Base-by-base conservation (phyloP, 2,888 invertebrate genomes). In the Pyrrhosoma nymphula region DNA sequence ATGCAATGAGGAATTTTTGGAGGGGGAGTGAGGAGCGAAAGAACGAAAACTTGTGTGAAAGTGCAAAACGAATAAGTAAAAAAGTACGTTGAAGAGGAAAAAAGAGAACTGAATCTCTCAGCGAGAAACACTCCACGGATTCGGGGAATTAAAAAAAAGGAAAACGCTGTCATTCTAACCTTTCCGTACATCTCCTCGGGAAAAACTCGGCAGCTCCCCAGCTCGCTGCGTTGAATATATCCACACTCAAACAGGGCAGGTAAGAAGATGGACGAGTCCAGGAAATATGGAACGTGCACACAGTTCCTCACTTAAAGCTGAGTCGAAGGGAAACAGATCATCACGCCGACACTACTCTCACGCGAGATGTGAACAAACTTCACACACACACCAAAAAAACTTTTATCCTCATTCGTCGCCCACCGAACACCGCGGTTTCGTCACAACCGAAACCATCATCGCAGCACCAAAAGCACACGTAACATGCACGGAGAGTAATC, bases 111-210 rank as follows among this genome's bases (percentile, higher is more conserved):
- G 26, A 69, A 23, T 12, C 23, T 69, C 69, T 8, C 69, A 26
- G 26, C 20, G 26, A 26, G 23, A 12, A 18, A 60, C 10, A 60
- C 16, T 8, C 69, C 20, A 69, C 26, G n/a, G 3, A 69, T 2
- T 69, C 10, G 69, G 23, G 60, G 60, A 26, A 69, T 26, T 16
- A 4, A n/a, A 26, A 69, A 69, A 26, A 16, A 20, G 10, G 26
- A 26, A 69, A n/a, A 26, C 69, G 26, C 47, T 60, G 69, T n/a
- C n/a, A 26, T 35, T 4, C 82, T 0, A 82, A 82, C 82, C 82
- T 82, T 82, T 23, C 82, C 26, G 82, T 82, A 82, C 82, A 82
- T 82, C 82, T 35, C 82, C 82, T 82, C 35, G 82, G 69, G 69
- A 82, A 82, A 82, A 82, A 82, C 82, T 82, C 82, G 16, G 82